Percentiles rank a stretch among this genome's conserved stretches.
Evolutionary conservation across 2,113 vertebrate genomes (phyloP).

Genomic region (Oreamnos americanus): DNA sequence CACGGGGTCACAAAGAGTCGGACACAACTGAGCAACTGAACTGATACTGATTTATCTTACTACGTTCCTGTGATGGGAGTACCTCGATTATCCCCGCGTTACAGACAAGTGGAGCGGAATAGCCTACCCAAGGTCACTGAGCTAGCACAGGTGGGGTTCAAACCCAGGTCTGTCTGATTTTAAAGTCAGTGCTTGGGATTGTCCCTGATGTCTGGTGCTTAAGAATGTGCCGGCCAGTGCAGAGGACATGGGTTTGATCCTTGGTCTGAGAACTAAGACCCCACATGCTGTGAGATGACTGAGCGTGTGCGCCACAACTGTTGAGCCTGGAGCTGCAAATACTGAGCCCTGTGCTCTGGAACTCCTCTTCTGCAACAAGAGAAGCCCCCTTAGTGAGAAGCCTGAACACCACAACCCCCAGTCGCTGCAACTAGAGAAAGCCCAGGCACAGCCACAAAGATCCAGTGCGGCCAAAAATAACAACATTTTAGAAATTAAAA

Average conservation of each 20-base stretch:
- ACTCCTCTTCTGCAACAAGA: not conserved
- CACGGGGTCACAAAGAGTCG: not conserved
- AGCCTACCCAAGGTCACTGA: not conserved
- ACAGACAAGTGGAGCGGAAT: not conserved
- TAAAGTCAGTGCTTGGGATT: not conserved
- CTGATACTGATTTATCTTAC: not conserved
- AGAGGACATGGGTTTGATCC: not conserved
- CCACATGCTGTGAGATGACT: not conserved
- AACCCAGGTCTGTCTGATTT: not conserved
- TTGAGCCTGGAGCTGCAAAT: not conserved
- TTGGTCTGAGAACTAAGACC: not conserved
- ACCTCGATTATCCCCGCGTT: fast-evolving
- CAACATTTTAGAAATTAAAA: not conserved
- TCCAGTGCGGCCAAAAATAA: not conserved
- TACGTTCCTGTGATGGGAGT: not conserved
- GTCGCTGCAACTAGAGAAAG: not conserved
- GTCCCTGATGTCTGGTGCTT: not conserved
- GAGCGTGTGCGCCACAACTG: fast-evolving
- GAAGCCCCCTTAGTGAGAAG: not conserved
- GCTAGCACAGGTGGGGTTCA: not conserved
- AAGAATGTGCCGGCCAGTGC: not conserved
- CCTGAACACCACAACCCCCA: too few relatives aligned
- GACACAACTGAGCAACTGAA: not conserved
- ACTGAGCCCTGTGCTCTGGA: not conserved
- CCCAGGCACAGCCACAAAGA: not conserved